Evolutionary conservation across 2,797 vertebrate genomes (phyloP), one percentile per base, ranked within the genome.

Genomic region (Champsocephalus gunnari): DNA sequence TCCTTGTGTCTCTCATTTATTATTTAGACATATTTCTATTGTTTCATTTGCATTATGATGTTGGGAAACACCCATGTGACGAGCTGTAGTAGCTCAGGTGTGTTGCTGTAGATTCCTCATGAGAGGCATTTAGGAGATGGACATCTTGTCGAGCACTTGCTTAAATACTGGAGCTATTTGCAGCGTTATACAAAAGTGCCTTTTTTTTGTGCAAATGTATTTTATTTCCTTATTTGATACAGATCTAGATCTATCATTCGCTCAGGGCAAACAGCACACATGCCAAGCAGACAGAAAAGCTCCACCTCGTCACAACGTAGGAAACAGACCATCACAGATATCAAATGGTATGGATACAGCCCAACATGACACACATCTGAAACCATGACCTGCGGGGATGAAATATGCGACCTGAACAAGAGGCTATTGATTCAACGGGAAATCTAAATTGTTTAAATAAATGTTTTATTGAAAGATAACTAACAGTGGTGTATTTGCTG

Each of bases 361-460:
- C 34, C 6, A 38, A 38, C 1, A 38, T 38, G 0, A 38, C 34
- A 38, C 34, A 38, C 9, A 38, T 38, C 34, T 38, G 34, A 38
- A 28, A 60, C 7, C 1, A 67, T 71, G 24, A 48, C 16, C 49
- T 73, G 56, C 48, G 56, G 43, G 43, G 13, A 41, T 12, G 28
- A 61, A 1, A 34, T 13, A 28, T 38, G 34, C 78, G 48, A 54
- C 28, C 14, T 7, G 16, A 66, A 0, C 9, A 63, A 14, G 44
- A 59, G 4, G 48, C 0, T 1, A 45, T 2, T 14, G 1, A 73
- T n/a, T 78, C 55, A 69, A 63, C 73, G 74, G 55, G 38, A 64
- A 44, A 34, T 49, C 12, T 21, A 5, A 44, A 19, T 11, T 49
- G 34, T 1, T 8, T 43, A 21, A 7, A 57, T 7, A 21, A 7